These are phyloP conservation scores for Brachyopa scutellaris DNA, from an alignment of 2,888 invertebrate species.

Conservation along the genomic window DNA sequence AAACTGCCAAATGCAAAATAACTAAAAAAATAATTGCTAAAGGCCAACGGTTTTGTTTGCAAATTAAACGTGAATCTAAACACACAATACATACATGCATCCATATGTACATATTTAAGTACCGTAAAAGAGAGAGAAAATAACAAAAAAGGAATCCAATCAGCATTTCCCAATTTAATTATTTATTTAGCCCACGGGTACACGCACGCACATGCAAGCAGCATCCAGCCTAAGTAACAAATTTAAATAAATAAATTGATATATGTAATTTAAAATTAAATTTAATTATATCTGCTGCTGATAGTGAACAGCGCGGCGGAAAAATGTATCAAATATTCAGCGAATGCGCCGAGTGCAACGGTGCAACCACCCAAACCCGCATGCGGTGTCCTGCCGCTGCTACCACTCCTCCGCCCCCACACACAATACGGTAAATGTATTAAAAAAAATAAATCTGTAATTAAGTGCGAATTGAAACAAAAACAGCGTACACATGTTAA, in stretches of 20 bases:
- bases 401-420: too few relatives aligned
- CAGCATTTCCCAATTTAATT: constrained; percentile 6
- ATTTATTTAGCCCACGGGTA: not conserved
- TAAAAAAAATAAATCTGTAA: constrained; percentile 40
- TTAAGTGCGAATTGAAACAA: constrained; percentile 41
- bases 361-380: not conserved
- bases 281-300: constrained; percentile 21
- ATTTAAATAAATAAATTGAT: constrained; percentile 24
- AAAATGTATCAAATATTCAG: constrained; percentile 22
- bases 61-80: too few relatives aligned
- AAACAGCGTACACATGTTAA: too few relatives aligned
- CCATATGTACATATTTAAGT: too few relatives aligned
- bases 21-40: too few relatives aligned
- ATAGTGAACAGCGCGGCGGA: not conserved
- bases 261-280: constrained; percentile 52
- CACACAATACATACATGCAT: too few relatives aligned
- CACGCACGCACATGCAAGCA: not conserved
- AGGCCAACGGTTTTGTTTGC: too few relatives aligned
- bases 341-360: too few relatives aligned
- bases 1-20: too few relatives aligned
- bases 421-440: constrained; percentile 30
- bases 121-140: not conserved
- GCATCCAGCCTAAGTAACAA: not conserved
- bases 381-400: not conserved
- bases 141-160: not conserved